Evolutionary conservation across 1,140 invertebrate species (phyloP).

Genomic region (Potamilus streckersoni): DNA sequence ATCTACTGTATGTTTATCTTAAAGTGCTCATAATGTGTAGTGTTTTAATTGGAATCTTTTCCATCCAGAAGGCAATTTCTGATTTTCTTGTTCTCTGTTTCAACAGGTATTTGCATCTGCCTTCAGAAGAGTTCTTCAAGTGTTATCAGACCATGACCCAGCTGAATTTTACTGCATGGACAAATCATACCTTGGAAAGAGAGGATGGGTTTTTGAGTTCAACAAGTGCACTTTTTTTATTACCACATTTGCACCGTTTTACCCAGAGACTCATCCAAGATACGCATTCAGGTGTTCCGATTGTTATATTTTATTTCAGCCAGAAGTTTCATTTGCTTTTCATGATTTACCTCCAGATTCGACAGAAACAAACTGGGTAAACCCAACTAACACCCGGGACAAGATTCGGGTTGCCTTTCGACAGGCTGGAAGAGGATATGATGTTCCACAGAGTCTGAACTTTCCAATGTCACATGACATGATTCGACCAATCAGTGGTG

Average conservation of each 20-base stretch:
- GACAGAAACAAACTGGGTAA: slow-evolving; percentile 55
- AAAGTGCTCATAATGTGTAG: no score
- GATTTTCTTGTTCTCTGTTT: not conserved
- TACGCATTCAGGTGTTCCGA: slow-evolving; percentile 49
- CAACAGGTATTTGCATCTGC: slow-evolving; percentile 52
- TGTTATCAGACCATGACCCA: slow-evolving; percentile 54
- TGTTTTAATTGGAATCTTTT: no score
- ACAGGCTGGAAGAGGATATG: slow-evolving; percentile 52
- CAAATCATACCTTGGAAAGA: slow-evolving; percentile 41
- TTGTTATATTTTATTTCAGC: slow-evolving; percentile 61
- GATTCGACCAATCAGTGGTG: slow-evolving; percentile 43
- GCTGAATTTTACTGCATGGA: slow-evolving; percentile 46
- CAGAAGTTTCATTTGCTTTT: slow-evolving; percentile 63
- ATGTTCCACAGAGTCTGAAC: slow-evolving; percentile 39
- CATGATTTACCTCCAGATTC: slow-evolving; percentile 61
- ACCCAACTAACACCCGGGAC: slow-evolving; percentile 56
- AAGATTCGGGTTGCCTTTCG: slow-evolving; percentile 57
- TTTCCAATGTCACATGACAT: slow-evolving; percentile 61
- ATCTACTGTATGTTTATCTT: no score
- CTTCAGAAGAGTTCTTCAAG: slow-evolving; percentile 43
- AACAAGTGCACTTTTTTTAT: slow-evolving; percentile 63
- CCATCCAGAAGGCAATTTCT: no score
- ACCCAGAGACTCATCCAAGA: slow-evolving; percentile 53
- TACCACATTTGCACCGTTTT: slow-evolving; percentile 64
- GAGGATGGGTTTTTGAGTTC: slow-evolving; percentile 63